Evolutionary conservation across 2,113 vertebrate species (phyloP), one percentile per base, ranked within the genome.

Genomic region (Athene cunicularia): DNA sequence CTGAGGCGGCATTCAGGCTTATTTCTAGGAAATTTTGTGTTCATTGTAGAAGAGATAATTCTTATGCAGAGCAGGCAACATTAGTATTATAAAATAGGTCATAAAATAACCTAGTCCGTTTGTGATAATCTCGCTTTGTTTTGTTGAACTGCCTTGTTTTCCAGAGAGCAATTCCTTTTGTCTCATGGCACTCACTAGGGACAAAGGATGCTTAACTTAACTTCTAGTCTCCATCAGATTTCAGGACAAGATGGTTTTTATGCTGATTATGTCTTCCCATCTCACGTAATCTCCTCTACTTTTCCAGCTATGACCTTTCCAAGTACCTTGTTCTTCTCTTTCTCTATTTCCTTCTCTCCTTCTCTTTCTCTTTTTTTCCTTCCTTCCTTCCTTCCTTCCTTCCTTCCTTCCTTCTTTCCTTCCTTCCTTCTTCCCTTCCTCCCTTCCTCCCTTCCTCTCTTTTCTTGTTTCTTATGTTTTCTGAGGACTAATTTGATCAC

Each of bases 361-460:
- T 37, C 37, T 9, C 37, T 37, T 9, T 9, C 37, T 37, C 2
- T 3, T 19, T 30, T 2, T 4, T 11, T 26, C 3, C 24, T 30
- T 5, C 2, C 8, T 20, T 11, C 37, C 6, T 22, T 11, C 8
- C 10, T 53, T 15, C 37, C 11, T 26, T 2, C 8, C 3, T 3
- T 26, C 15, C 18, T 4, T 30, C 8, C 4, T 39, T 30, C 7
- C 10, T 32, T 23, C 1, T 6, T 27, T 12, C 19, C 2, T 5
- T 5, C 21, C 1, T 27, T 4, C 23, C 1, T 32, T 21, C 1
- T 24, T 35, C 2, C 26, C 1, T 41, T 2, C 30, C 4, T n/a
- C 6, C 11, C 12, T 18, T 0, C 19, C 16, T 23, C 3, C 15
- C 11, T 2, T 10, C 15, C 8, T 53, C 0, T 12, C 32, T 33